phyloP scores from a whole-genome alignment of 2,113 vertebrate species.

The Dipodomys stephensi region DNA sequence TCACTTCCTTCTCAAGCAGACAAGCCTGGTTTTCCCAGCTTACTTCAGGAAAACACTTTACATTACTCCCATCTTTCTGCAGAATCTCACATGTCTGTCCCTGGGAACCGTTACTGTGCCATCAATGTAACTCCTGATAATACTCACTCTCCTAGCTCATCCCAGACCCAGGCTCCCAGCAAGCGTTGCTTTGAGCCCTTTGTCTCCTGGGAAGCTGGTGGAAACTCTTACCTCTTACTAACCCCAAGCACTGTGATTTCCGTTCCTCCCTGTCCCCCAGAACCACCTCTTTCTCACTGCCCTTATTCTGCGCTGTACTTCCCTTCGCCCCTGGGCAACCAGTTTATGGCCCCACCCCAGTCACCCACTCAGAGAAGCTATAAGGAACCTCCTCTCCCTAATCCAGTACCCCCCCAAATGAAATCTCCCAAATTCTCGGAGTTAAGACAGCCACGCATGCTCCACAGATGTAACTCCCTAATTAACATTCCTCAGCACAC shows the following conservation, averaged over 20 bases:
- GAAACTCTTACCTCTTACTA: slow-evolving; percentile 48
- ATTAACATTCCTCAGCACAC: background rate
- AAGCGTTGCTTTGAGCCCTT: slow-evolving; percentile 59
- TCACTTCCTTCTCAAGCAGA: slow-evolving; percentile 26
- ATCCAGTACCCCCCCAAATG: background rate
- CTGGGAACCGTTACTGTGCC: slow-evolving; percentile 31
- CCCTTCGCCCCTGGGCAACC: slow-evolving; percentile 28
- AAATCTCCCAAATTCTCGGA: slow-evolving; percentile 54
- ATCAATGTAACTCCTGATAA: background rate
- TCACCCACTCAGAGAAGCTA: slow-evolving; percentile 35
- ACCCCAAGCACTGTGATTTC: background rate
- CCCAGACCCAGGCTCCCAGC: slow-evolving; percentile 19
- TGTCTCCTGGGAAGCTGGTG: slow-evolving; percentile 55
- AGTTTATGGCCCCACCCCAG: slow-evolving; percentile 45
- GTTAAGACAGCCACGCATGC: slow-evolving; percentile 4
- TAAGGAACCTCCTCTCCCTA: slow-evolving; percentile 52
- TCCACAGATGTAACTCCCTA: slow-evolving; percentile 60
- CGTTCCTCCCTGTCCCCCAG: background rate
- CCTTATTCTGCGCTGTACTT: slow-evolving; percentile 38
- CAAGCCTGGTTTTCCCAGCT: background rate
- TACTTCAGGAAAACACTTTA: slow-evolving; percentile 17
- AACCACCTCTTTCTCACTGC: slow-evolving; percentile 29
- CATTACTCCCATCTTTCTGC: slow-evolving; percentile 45
- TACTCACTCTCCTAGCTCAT: slow-evolving; percentile 50
- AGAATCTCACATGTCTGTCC: slow-evolving; percentile 8